A percentile compares a stretch with the other conserved stretches of the same genome.
Evolutionary conservation across 1,140 invertebrate genomes (phyloP).

Genomic region (Aphelenchoides avenae): DNA sequence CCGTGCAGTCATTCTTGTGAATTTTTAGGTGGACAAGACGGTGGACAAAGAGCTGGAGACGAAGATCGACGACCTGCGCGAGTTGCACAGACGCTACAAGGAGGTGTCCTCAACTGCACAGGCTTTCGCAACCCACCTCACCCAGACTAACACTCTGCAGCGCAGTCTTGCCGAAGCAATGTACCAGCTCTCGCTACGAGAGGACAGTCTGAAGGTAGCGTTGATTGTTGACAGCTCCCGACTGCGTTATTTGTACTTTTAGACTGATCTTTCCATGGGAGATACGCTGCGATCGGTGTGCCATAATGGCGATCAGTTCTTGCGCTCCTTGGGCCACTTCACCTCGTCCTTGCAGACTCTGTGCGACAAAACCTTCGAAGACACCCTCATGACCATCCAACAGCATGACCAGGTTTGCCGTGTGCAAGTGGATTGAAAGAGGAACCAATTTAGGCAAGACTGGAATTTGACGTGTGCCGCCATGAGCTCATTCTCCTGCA

Average conservation of each 20-base stretch:
- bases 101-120: constrained; percentile 13
- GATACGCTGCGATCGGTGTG: background rate
- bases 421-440: constrained; percentile 1
- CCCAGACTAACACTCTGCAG: constrained; percentile 5
- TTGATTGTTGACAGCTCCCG: constrained; percentile 11
- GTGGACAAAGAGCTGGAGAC: constrained; percentile 20
- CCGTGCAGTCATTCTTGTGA: background rate
- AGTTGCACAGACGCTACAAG: constrained; percentile 19
- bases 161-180: background rate
- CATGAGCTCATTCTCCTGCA: constrained; percentile 12
- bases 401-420: constrained; percentile 16
- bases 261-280: no score
- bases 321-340: constrained; percentile 3
- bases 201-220: constrained; percentile 11
- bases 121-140: constrained; percentile 8
- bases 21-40: constrained; percentile 13
- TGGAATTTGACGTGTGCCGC: constrained; percentile 14
- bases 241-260: background rate
- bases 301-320: constrained; percentile 9
- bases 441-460: constrained; percentile 7
- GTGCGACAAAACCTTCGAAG: constrained; percentile 19
- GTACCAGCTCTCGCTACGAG: constrained; percentile 7
- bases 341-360: constrained; percentile 26
- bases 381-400: constrained; percentile 11
- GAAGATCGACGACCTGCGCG: constrained; percentile 10